These are phyloP conservation scores for Dromaius novaehollandiae DNA, from an alignment of 2,113 vertebrate species.

Conservation along the genomic window DNA sequence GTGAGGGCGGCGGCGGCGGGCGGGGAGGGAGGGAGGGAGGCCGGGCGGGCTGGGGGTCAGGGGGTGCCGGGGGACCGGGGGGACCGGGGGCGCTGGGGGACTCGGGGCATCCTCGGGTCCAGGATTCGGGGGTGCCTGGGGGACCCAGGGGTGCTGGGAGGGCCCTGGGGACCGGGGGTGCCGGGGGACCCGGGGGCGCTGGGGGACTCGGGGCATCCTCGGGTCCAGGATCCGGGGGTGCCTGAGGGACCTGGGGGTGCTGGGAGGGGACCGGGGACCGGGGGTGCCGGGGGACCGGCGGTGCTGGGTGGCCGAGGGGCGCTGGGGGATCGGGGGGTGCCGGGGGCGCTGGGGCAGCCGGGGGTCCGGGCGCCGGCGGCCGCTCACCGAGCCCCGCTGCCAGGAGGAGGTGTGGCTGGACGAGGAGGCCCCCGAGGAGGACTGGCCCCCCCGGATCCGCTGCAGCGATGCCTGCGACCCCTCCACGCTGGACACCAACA, in stretches of 20 bases:
- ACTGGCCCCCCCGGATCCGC: slow-evolving; percentile 55
- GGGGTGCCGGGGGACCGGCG: neutral
- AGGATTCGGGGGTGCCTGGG: too few species aligned
- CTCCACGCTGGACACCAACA: slow-evolving; percentile 57
- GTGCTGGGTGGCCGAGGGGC: neutral
- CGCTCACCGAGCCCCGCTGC: neutral
- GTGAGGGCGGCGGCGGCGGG: slow-evolving; percentile 46
- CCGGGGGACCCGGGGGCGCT: neutral
- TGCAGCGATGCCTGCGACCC: slow-evolving; percentile 74
- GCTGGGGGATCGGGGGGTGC: neutral
- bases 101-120: neutral
- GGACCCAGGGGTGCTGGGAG: too few species aligned
- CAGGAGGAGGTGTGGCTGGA: neutral
- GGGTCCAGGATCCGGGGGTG: neutral
- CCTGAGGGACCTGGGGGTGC: neutral
- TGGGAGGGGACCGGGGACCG: fast-evolving
- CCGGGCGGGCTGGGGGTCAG: fast-evolving
- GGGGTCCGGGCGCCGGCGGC: fast-evolving
- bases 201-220: neutral
- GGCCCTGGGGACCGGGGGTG: neutral
- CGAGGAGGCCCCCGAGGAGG: neutral
- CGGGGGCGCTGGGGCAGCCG: neutral
- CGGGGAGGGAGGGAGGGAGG: neutral
- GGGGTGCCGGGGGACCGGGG: neutral
- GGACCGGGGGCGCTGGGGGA: neutral